These are phyloP conservation scores for Ceryle rudis DNA, from an alignment of 2,797 vertebrate genomes.

Conservation along the genomic window DNA sequence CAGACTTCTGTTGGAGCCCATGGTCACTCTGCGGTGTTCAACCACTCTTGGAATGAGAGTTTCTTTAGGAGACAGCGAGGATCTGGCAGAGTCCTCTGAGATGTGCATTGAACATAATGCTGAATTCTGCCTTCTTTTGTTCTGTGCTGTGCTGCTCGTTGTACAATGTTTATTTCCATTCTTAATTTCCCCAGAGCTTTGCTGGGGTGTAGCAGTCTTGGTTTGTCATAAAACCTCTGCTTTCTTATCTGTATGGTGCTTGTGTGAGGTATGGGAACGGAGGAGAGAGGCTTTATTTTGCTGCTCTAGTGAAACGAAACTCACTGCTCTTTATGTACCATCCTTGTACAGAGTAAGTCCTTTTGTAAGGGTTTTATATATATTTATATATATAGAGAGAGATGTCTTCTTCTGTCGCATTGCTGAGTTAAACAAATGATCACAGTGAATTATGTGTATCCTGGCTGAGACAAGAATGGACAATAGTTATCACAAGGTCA, in stretches of 20 bases:
- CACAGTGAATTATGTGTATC: neutral
- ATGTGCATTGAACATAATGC: neutral
- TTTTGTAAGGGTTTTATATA: neutral
- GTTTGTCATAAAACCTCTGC: neutral
- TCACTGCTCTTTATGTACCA: neutral
- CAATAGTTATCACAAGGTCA: conserved; percentile 21
- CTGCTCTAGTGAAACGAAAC: neutral
- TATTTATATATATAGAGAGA: neutral
- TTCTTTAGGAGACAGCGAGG: neutral
- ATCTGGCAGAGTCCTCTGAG: neutral
- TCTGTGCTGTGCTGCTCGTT: neutral
- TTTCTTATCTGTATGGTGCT: neutral
- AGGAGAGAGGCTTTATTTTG: neutral
- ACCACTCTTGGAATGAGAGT: neutral
- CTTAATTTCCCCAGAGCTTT: neutral
- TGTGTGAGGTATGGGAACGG: neutral
- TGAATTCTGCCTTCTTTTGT: neutral
- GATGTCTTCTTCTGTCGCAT: neutral
- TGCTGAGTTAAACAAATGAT: conserved; percentile 27
- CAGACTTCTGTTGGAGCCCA: conserved; percentile 8
- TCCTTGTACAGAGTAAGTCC: neutral
- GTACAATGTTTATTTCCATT: neutral
- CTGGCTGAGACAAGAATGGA: neutral
- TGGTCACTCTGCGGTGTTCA: neutral
- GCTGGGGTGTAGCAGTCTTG: neutral